Percentiles rank a stretch among this genome's conserved stretches.
Conservation (phyloP, 2,113 vertebrate genomes). For the Psittacus erithacus region DNA sequence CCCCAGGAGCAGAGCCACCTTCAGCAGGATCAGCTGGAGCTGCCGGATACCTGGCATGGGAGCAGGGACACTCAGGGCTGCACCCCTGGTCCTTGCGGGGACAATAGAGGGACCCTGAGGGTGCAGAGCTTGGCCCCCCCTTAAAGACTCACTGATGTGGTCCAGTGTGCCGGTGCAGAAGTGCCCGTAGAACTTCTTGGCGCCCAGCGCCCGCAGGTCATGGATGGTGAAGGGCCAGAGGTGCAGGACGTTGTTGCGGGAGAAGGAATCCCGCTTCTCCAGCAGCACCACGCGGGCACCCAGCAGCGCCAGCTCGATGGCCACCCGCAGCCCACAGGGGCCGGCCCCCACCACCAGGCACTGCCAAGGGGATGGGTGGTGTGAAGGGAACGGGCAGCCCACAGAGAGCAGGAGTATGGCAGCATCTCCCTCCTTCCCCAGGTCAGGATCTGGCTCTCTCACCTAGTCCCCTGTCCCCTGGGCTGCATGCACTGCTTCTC, state of each 20-base stretch:
- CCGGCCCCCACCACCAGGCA: constrained; percentile 92
- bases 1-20: constrained; percentile 88
- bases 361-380: constrained; percentile 34
- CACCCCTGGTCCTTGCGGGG: rapidly evolving
- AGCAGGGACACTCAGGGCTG: not conserved
- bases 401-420: not conserved
- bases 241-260: constrained; percentile 96
- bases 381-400: rapidly evolving
- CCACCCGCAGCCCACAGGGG: constrained; percentile 89
- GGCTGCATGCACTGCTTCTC: not conserved
- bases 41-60: constrained; percentile 87
- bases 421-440: rapidly evolving
- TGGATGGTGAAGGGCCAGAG: constrained; percentile 95
- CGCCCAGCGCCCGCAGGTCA: constrained; percentile 86
- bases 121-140: no score
- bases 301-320: constrained; percentile 89
- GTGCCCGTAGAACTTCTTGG: constrained; percentile 94
- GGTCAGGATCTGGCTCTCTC: not conserved
- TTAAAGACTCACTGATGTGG: constrained; percentile 87
- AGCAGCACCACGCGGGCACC: constrained; percentile 88
- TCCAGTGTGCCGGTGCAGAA: constrained; percentile 91
- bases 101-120: rapidly evolving
- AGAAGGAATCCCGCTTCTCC: constrained; percentile 89
- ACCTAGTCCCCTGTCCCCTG: rapidly evolving
- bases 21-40: constrained; percentile 91